phyloP scores from a whole-genome alignment of 2,888 invertebrate species.

The Nasonia oneida region DNA sequence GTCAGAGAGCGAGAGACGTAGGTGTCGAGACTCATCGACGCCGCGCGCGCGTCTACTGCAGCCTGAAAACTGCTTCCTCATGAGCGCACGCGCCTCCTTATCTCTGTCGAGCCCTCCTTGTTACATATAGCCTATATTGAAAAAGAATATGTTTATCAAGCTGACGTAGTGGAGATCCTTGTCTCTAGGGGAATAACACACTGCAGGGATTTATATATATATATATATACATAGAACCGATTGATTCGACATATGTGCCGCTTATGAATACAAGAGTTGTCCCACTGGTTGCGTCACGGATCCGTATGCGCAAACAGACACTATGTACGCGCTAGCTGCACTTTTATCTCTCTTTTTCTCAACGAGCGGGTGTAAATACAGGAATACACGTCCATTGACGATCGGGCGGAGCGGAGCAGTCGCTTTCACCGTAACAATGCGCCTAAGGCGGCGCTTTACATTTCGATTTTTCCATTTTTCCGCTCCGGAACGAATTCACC shows the following conservation, averaged over 20 bases:
- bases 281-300: background rate
- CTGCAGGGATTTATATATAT: too few species aligned
- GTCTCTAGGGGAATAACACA: too few species aligned
- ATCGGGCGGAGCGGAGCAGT: background rate
- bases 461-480: too few species aligned
- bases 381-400: background rate
- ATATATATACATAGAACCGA: too few species aligned
- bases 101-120: background rate
- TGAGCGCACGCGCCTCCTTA: background rate
- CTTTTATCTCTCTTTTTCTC: background rate
- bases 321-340: background rate
- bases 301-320: too few species aligned
- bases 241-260: too few species aligned
- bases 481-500: too few species aligned
- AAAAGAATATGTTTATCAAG: background rate
- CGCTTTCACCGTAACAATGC: too few species aligned
- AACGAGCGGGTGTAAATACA: background rate
- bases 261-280: background rate
- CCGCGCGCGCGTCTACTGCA: background rate
- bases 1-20: constrained; percentile 23
- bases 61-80: constrained; percentile 45
- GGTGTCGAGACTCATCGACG: constrained; percentile 57
- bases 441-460: too few species aligned
- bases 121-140: background rate
- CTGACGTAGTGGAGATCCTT: background rate